Evolutionary conservation across 2,888 invertebrate species (phyloP).

Genomic region (Plemyria rubiginata): DNA sequence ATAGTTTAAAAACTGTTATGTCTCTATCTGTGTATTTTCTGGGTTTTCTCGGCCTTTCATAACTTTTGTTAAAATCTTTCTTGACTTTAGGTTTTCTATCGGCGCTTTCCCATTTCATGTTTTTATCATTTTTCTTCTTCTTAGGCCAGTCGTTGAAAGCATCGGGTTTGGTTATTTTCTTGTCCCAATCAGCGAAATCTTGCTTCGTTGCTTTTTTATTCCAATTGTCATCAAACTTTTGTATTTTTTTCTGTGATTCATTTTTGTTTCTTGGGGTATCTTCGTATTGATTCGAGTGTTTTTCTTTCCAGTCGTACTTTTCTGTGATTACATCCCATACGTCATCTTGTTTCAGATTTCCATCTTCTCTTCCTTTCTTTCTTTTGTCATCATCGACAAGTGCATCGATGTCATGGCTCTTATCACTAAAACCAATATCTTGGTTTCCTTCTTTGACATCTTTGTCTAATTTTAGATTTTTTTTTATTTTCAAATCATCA

Average conservation of each 20-base stretch:
- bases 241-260: conserved; percentile 6
- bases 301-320: conserved; percentile 20
- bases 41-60: conserved; percentile 1
- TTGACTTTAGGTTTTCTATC: conserved; percentile 15
- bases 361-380: conserved; percentile 16
- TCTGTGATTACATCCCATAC: conserved; percentile 32
- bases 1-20: neutral
- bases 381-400: conserved; percentile 5
- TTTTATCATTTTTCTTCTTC: conserved; percentile 15
- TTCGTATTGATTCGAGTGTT: neutral
- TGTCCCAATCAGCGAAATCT: conserved; percentile 9
- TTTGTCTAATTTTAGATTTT: neutral
- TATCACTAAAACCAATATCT: neutral
- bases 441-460: neutral
- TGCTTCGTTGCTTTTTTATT: conserved; percentile 9
- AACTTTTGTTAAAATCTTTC: neutral
- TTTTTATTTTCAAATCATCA: neutral
- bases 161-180: neutral
- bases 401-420: neutral
- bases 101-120: conserved; percentile 1
- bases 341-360: conserved; percentile 20
- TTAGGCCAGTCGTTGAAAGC: conserved; percentile 3
- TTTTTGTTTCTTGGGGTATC: conserved; percentile 3
- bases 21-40: conserved; percentile 8
- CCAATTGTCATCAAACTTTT: conserved; percentile 4